Evolutionary conservation across 1,140 invertebrate species (phyloP).

Genomic region (Drosophila neocordata): DNA sequence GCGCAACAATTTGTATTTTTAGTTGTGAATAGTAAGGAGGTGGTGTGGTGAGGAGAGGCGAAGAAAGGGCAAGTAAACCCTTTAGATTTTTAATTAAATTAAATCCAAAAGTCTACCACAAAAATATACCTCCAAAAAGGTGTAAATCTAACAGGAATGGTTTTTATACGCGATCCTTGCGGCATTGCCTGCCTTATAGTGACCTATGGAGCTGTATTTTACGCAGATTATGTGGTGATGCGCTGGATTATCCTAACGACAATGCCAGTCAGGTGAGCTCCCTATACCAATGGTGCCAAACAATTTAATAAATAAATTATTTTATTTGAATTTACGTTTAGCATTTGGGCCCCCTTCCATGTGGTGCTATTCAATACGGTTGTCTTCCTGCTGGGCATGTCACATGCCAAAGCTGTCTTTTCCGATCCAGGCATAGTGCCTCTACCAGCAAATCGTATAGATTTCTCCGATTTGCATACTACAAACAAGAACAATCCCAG

Average conservation of each 20-base stretch:
- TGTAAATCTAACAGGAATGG: slow-evolving; percentile 43
- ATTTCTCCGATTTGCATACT: slow-evolving; percentile 93
- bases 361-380: slow-evolving; percentile 92
- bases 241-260: slow-evolving; percentile 93
- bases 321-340: slow-evolving; percentile 82
- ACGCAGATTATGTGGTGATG: slow-evolving; percentile 95
- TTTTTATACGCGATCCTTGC: slow-evolving; percentile 91
- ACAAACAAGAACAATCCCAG: slow-evolving; percentile 82
- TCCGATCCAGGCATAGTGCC: slow-evolving; percentile 95
- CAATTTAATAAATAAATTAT: not conserved
- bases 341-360: slow-evolving; percentile 93
- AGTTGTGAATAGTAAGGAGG: slow-evolving; percentile 25
- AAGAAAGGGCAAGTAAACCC: slow-evolving; percentile 44
- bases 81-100: slow-evolving; percentile 74
- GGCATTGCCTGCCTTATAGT: slow-evolving; percentile 93
- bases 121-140: not conserved
- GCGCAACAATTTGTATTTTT: slow-evolving; percentile 64
- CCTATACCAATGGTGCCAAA: too few relatives aligned
- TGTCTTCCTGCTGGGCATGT: slow-evolving; percentile 89
- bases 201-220: slow-evolving; percentile 92
- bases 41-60: slow-evolving; percentile 21
- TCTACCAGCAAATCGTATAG: slow-evolving; percentile 90
- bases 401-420: slow-evolving; percentile 93
- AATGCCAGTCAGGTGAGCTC: slow-evolving; percentile 89
- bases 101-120: slow-evolving; percentile 26